Evolutionary conservation across 2,888 invertebrate species (phyloP), one percentile per base, ranked within the genome.

Genomic region (Anodontia alba): DNA sequence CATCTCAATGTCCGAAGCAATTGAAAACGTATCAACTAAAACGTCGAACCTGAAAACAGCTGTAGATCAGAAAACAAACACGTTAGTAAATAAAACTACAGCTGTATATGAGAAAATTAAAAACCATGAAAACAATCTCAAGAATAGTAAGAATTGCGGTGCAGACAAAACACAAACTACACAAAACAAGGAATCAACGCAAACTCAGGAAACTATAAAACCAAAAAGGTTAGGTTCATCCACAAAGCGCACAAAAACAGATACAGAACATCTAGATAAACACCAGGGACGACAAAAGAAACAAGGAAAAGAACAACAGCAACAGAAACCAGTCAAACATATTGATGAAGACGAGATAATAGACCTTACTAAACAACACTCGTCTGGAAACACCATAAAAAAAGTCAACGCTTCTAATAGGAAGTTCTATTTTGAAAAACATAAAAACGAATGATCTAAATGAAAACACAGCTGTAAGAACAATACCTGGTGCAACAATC

Each of bases 401-500:
- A 29, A 17, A 57, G 5, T 26, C 23, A 26, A 57, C 57, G 12
- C 57, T 57, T 3, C 5, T 57, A 26, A 57, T 57, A 26, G 57
- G 57, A n/a, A 57, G 57, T 26, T 57, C 57, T 29, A 26, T 57
- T 29, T 29, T 57, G 57, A 57, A 57, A 26, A 57, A 57, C 29
- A 26, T 57, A 10, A 57, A 57, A 57, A 26, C 29, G 7, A 57
- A 15, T 57, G 29, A n/a, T 26, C 15, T 57, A 12, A 57, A n/a
- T 57, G 29, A 57, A 57, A 26, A 57, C 29, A 57, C 57, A 3
- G 29, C 57, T 10, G 29, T 57, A 10, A 23, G 57, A 23, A 57
- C 57, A 2, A 29, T 57, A 5, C 57, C 57, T 57, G 57, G 57
- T 26, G 57, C 57, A n/a, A 57, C 57, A 23, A 26, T 57, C 1